A percentile compares a stretch with the other conserved stretches of the same genome.
These are phyloP conservation scores for Meda fulgida DNA, from an alignment of 2,797 vertebrate genomes.

Conservation along the genomic window DNA sequence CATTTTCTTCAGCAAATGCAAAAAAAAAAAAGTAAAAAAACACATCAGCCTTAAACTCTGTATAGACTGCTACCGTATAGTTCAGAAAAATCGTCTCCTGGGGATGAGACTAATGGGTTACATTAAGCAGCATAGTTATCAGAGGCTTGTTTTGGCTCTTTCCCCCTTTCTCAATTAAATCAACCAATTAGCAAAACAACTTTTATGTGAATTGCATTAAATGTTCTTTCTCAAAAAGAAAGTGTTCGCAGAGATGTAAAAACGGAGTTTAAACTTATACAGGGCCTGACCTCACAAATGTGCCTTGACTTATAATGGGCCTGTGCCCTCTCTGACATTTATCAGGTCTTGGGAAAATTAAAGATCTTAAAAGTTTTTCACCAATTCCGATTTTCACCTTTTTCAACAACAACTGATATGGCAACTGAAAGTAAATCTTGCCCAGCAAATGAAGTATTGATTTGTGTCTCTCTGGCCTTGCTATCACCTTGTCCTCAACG, in stretches of 20 bases:
- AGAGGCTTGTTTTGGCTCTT: not conserved
- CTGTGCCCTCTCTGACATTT: constrained; percentile 42
- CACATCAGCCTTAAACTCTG: not conserved
- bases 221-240: constrained; percentile 17
- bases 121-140: not conserved
- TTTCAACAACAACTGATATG: constrained; percentile 53
- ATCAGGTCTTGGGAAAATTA: constrained; percentile 52
- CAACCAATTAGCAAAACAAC: constrained; percentile 29
- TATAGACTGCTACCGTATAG: not conserved
- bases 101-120: not conserved
- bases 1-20: not conserved
- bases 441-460: constrained; percentile 66
- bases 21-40: not conserved
- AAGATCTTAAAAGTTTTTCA: constrained; percentile 53
- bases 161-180: not conserved
- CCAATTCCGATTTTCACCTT: constrained; percentile 38
- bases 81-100: not conserved
- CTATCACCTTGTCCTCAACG: constrained; percentile 55
- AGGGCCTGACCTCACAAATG: constrained; percentile 34
- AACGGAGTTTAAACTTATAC: constrained; percentile 28
- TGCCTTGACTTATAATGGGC: constrained; percentile 50
- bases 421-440: constrained; percentile 58
- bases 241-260: constrained; percentile 9
- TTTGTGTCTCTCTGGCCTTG: constrained; percentile 61
- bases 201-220: constrained; percentile 10